These are phyloP conservation scores for Lasioglossum zephyrum DNA, from an alignment of 2,888 invertebrate genomes.

Conservation along the genomic window DNA sequence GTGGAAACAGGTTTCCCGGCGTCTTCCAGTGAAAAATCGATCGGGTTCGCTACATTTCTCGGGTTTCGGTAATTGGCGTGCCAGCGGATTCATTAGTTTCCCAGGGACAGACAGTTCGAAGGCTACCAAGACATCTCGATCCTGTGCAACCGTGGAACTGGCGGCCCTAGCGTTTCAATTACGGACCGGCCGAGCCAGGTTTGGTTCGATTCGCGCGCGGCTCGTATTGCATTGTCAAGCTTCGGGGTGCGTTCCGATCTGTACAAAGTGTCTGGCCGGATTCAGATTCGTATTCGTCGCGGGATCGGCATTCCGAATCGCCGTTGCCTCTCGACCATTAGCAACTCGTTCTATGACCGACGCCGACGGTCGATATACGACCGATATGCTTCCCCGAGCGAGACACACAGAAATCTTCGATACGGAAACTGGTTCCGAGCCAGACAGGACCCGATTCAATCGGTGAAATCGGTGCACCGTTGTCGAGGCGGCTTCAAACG, in stretches of 20 bases:
- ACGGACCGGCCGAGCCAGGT: constrained; percentile 3
- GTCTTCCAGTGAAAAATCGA: constrained; percentile 8
- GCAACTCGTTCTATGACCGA: constrained; percentile 6
- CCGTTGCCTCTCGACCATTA: constrained; percentile 36
- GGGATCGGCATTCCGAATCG: constrained; percentile 37
- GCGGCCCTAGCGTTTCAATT: constrained; percentile 52
- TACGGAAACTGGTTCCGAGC: constrained; percentile 42
- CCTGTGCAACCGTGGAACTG: constrained; percentile 6
- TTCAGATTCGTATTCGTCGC: constrained; percentile 27
- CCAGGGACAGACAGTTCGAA: constrained; percentile 10
- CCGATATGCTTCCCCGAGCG: constrained; percentile 42
- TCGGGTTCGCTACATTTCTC: constrained; percentile 14
- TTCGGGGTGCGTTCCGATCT: constrained; percentile 42
- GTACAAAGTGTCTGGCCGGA: constrained; percentile 37
- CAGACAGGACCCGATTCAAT: neutral
- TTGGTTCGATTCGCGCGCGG: constrained; percentile 39
- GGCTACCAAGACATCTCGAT: constrained; percentile 34
- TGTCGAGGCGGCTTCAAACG: neutral
- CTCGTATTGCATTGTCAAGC: constrained; percentile 58
- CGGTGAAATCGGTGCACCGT: neutral
- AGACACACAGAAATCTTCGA: constrained; percentile 16
- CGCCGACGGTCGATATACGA: neutral
- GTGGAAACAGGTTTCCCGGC: neutral
- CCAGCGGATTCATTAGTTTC: constrained; percentile 44
- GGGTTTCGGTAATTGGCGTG: constrained; percentile 30